Evolutionary conservation across 2,888 invertebrate genomes (phyloP).

Genomic region (Theristus sp.): DNA sequence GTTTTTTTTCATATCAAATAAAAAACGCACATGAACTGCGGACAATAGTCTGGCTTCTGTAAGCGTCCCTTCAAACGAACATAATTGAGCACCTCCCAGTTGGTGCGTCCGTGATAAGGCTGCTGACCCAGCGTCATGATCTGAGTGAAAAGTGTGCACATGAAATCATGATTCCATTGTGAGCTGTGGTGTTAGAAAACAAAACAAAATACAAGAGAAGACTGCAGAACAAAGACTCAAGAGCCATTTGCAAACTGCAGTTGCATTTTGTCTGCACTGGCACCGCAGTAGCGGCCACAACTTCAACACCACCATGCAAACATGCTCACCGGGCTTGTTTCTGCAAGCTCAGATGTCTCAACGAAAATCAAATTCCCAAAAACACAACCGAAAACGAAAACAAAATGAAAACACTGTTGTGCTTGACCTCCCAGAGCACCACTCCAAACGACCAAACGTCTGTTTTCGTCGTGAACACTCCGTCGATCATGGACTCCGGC

Average conservation of each 20-base stretch:
- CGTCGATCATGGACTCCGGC: constrained; percentile 83
- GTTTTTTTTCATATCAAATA: too few species aligned
- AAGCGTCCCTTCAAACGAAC: constrained; percentile 69
- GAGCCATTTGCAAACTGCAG: too few species aligned
- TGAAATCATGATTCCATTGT: too few species aligned
- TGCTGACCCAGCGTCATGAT: constrained; percentile 85
- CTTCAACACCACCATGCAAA: too few species aligned
- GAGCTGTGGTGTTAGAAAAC: too few species aligned
- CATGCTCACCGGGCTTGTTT: too few species aligned
- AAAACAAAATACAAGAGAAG: too few species aligned
- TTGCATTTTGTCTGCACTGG: too few species aligned
- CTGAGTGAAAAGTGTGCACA: constrained; percentile 17
- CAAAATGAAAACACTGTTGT: background rate
- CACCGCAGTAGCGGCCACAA: too few species aligned
- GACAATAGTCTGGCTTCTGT: constrained; percentile 52
- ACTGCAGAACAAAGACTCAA: too few species aligned
- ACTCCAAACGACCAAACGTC: constrained; percentile 69
- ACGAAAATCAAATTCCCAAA: too few species aligned
- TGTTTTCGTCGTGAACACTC: constrained; percentile 84
- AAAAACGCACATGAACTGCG: constrained; percentile 46
- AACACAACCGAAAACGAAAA: background rate
- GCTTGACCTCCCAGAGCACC: constrained; percentile 59
- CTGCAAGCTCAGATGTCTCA: too few species aligned
- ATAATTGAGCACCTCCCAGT: constrained; percentile 72
- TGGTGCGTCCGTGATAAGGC: constrained; percentile 80